Evolutionary conservation across 2,888 invertebrate species (phyloP), one percentile per base, ranked within the genome.

Genomic region (Rotaria sp.): DNA sequence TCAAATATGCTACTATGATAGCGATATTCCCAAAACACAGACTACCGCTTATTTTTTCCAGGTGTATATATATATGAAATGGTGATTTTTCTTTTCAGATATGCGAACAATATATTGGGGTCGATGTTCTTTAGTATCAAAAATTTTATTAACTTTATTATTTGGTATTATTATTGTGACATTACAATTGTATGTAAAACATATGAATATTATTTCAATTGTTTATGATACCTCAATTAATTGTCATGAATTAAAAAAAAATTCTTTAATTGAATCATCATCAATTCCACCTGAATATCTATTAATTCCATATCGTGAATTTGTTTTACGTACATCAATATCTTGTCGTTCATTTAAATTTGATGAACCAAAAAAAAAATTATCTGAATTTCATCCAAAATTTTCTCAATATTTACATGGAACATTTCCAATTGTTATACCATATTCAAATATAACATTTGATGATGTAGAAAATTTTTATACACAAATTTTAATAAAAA

Each of bases 391-490:
- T 45, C 80, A 80, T 80, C 80, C 80, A 15, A 26, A 10, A 26
- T 21, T 45, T 80, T 80, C 80, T 4, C 26, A 80, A n/a, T 45
- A 80, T n/a, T n/a, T 80, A n/a, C 21, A 7, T n/a, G 80, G 80
- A 15, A 2, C 26, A 45, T 80, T 80, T 80, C 7, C 45, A 26
- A 45, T 26, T 45, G 11, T 80, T n/a, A 13, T 45, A 45, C 80
- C 80, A 80, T 3, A 80, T 45, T 0, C 41, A 26, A 80, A 45
- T 80, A 45, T 80, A 11, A 80, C 80, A 24, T 80, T 21, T n/a
- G 26, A 80, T 45, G 80, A 80, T 26, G n/a, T 80, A 2, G 80
- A 80, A 24, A 80, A 41, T 80, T 80, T 80, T 35, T 80, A 80
- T 80, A 35, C 15, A 21, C 35, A 21, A 35, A 67, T 8, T 21